These are phyloP conservation scores for Telenomus remus DNA, from an alignment of 1,140 invertebrate genomes.

Conservation along the genomic window DNA sequence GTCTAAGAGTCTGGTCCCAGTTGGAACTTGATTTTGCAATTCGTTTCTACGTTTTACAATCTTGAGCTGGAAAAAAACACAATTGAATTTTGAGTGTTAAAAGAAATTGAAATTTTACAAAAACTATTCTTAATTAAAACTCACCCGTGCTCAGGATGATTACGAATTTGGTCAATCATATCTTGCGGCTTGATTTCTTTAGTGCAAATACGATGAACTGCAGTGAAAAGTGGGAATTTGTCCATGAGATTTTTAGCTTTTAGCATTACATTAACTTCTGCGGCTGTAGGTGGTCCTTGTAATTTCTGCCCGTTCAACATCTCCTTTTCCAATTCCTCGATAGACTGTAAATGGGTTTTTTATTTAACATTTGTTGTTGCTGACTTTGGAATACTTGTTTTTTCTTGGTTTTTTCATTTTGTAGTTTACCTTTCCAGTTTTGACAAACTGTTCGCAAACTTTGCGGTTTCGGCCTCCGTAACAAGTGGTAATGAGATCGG, in stretches of 20 bases:
- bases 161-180: slow-evolving; percentile 83
- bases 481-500: slow-evolving; percentile 91
- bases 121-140: slow-evolving; percentile 10
- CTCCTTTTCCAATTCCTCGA: slow-evolving; percentile 84
- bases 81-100: too few species aligned
- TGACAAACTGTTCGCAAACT: slow-evolving; percentile 86
- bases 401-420: slow-evolving; percentile 3
- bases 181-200: slow-evolving; percentile 79
- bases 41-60: too few species aligned
- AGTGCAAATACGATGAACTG: slow-evolving; percentile 85
- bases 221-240: slow-evolving; percentile 86
- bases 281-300: slow-evolving; percentile 89
- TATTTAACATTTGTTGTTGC: too few species aligned
- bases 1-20: background rate
- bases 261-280: slow-evolving; percentile 84
- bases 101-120: too few species aligned
- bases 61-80: too few species aligned
- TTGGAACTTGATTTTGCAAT: too few species aligned
- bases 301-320: slow-evolving; percentile 90
- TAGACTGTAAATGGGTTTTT: slow-evolving; percentile 75
- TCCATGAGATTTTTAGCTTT: slow-evolving; percentile 79
- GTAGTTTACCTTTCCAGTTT: slow-evolving; percentile 80
- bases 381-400: too few species aligned
- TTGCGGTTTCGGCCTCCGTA: slow-evolving; percentile 87
- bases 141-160: slow-evolving; percentile 81